Percentiles rank a stretch among this genome's conserved stretches.
Conservation (phyloP, 2,797 vertebrate genomes). For the Ctenopoma multispine region DNA sequence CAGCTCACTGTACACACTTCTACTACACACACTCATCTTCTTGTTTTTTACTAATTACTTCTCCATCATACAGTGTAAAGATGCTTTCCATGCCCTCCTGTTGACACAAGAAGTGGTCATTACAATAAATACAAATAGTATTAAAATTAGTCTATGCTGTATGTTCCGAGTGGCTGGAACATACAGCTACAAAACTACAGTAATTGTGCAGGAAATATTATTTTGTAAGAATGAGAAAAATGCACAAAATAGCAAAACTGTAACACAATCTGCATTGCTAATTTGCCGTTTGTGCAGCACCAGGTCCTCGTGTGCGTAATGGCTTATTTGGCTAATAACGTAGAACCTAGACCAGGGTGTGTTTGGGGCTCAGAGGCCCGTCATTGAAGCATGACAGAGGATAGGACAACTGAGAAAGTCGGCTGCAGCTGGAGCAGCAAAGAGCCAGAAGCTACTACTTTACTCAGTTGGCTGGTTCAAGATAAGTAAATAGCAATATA, state of each 20-base stretch:
- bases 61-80: neutral
- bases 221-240: neutral
- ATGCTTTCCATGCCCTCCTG: neutral
- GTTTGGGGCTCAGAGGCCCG: neutral
- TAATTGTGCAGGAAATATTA: neutral
- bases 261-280: too few species aligned
- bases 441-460: constrained; percentile 21
- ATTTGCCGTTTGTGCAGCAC: too few species aligned
- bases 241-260: neutral
- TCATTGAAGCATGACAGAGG: constrained; percentile 15
- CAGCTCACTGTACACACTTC: constrained; percentile 1
- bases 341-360: neutral
- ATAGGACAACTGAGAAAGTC: constrained; percentile 24
- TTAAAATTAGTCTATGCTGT: neutral
- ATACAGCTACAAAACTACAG: neutral
- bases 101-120: neutral
- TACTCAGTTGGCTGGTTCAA: constrained; percentile 10
- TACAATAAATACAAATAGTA: neutral
- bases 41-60: neutral
- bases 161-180: too few species aligned
- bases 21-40: neutral
- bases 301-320: too few species aligned
- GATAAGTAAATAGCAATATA: neutral
- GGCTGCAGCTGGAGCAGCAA: constrained; percentile 18
- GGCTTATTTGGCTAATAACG: too few species aligned